phyloP scores from a whole-genome alignment of 2,888 invertebrate species.

The Xylophagus ater region DNA sequence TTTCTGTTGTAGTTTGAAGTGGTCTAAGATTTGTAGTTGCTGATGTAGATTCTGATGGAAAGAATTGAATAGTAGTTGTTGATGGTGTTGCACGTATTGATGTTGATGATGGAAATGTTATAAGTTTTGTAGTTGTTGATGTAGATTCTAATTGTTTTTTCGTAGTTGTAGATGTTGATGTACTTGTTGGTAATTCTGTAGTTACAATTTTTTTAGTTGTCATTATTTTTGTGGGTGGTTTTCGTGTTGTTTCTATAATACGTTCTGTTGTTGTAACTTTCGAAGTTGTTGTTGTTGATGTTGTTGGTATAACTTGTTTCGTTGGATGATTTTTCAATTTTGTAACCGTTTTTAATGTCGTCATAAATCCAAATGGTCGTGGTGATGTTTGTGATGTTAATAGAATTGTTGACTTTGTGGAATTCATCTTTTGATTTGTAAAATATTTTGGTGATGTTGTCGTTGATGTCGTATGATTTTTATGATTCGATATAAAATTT shows the following conservation, averaged over 20 bases:
- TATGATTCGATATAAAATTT: conserved; percentile 42
- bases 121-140: conserved; percentile 7
- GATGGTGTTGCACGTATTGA: conserved; percentile 10
- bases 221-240: conserved; percentile 21
- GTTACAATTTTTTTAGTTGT: conserved; percentile 19
- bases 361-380: background rate
- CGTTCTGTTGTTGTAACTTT: conserved; percentile 7
- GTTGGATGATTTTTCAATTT: conserved; percentile 11
- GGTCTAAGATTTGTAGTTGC: conserved; percentile 17
- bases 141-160: no score
- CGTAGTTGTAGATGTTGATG: conserved; percentile 25
- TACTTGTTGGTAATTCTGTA: conserved; percentile 30
- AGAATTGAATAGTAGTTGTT: conserved; percentile 20
- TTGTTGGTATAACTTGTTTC: conserved; percentile 13
- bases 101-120: conserved; percentile 14
- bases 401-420: conserved; percentile 1
- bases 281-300: conserved; percentile 12
- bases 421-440: conserved; percentile 20
- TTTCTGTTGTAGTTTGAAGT: conserved; percentile 16
- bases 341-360: background rate
- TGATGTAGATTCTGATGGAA: conserved; percentile 22
- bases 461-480: conserved; percentile 31
- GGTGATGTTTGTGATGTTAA: conserved; percentile 5
- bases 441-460: conserved; percentile 27
- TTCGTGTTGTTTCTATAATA: conserved; percentile 18